phyloP scores from a whole-genome alignment of 2,888 invertebrate genomes.

The Drosophila multiciliata region DNA sequence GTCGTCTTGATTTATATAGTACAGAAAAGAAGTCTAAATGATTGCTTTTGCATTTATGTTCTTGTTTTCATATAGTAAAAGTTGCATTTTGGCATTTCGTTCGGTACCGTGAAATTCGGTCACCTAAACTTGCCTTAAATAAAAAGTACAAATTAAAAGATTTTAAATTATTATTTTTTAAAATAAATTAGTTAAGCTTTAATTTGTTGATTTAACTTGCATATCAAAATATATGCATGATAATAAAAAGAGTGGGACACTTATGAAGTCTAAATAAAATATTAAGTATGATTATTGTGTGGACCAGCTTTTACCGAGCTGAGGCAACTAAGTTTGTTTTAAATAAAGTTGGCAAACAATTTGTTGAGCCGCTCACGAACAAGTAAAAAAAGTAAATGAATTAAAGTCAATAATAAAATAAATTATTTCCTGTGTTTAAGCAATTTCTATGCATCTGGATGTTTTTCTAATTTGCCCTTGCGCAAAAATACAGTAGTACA shows the following conservation, averaged over 20 bases:
- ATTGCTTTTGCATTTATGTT: conserved; percentile 23
- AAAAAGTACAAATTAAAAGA: not conserved
- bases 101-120: not conserved
- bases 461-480: not conserved
- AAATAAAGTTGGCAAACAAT: not conserved
- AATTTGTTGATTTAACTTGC: not conserved
- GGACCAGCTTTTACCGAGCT: not conserved
- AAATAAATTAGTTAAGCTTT: not conserved
- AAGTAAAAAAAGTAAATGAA: no score
- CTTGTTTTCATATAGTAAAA: conserved; percentile 2
- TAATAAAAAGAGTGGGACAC: not conserved
- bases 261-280: not conserved
- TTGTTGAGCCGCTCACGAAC: not conserved
- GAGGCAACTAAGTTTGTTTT: not conserved
- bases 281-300: not conserved
- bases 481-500: not conserved
- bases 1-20: conserved; percentile 90
- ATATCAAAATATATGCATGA: not conserved
- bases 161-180: not conserved
- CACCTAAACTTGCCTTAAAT: not conserved
- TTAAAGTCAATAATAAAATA: no score
- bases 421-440: no score
- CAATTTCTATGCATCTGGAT: no score
- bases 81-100: not conserved
- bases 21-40: conserved; percentile 51